A percentile compares a stretch with the other conserved stretches of the same genome.
Conservation (phyloP, 2,888 invertebrate species). For the Lepidochitona cinerea region DNA sequence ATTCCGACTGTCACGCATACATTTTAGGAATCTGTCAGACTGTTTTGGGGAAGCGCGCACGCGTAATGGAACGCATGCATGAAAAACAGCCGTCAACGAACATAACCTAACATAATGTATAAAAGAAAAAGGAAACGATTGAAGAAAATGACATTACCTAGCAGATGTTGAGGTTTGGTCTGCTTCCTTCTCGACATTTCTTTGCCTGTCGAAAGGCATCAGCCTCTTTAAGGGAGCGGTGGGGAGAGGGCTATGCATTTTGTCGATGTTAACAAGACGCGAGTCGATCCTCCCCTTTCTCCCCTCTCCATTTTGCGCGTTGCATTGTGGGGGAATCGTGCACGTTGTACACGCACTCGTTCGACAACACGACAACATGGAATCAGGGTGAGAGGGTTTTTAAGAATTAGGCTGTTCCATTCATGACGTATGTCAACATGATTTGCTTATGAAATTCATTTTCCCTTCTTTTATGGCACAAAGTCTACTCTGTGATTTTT, state of each 20-base stretch:
- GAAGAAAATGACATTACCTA: not conserved
- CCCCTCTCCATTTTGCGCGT: constrained; percentile 52
- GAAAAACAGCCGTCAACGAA: constrained; percentile 39
- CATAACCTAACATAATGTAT: not conserved
- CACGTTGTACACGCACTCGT: constrained; percentile 22
- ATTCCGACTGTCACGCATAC: constrained; percentile 14
- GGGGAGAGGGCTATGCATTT: constrained; percentile 24
- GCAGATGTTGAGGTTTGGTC: constrained; percentile 55
- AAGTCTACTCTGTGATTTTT: no score
- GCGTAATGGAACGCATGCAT: constrained; percentile 59
- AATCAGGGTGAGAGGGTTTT: no score
- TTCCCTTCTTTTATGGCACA: no score
- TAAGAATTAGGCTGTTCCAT: no score
- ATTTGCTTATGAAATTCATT: no score
- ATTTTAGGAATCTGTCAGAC: constrained; percentile 27
- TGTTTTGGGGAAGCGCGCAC: constrained; percentile 50
- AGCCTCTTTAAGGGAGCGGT: constrained; percentile 30
- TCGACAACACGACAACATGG: no score
- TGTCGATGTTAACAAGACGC: constrained; percentile 43
- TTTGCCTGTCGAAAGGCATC: not conserved
- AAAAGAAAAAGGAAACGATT: not conserved
- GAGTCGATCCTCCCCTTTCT: constrained; percentile 47
- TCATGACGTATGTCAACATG: no score
- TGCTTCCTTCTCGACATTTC: constrained; percentile 50
- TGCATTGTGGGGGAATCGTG: constrained; percentile 45